Percentiles rank a stretch among this genome's conserved stretches.
Conservation (phyloP, 2,888 invertebrate genomes). For the Epinotia nisella region DNA sequence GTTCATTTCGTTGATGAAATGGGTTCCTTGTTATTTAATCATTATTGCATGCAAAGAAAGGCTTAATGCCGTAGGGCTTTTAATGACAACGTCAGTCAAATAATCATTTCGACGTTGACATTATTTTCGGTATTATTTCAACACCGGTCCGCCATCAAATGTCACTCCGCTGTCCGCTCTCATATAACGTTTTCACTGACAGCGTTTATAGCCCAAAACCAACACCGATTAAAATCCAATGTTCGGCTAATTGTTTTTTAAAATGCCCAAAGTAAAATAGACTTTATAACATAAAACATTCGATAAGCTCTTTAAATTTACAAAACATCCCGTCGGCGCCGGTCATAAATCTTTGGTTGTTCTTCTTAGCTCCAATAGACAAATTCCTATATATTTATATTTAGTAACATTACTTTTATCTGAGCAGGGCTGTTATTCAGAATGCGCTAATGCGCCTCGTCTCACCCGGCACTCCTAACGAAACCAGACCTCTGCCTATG, state of each 20-base stretch:
- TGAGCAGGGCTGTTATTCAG: too few relatives aligned
- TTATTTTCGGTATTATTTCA: conserved; percentile 2
- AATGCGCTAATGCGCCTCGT: too few relatives aligned
- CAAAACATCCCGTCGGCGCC: conserved; percentile 4
- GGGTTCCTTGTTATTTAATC: too few relatives aligned
- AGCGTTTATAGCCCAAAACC: conserved; percentile 8
- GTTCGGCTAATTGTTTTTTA: conserved; percentile 18
- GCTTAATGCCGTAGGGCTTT: too few relatives aligned
- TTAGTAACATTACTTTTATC: background rate
- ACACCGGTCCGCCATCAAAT: conserved; percentile 2
- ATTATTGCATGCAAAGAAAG: too few relatives aligned
- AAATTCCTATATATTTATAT: background rate
- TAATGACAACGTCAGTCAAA: background rate
- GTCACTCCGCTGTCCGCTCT: conserved; percentile 8
- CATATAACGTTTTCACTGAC: conserved; percentile 11
- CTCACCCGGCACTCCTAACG: too few relatives aligned
- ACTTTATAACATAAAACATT: conserved; percentile 16
- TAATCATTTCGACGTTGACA: background rate
- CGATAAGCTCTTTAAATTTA: conserved; percentile 14
- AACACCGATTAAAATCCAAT: conserved; percentile 3
- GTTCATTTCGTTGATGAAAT: too few relatives aligned
- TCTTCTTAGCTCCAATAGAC: conserved; percentile 2
- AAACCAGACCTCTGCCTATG: background rate
- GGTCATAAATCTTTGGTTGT: conserved; percentile 14
- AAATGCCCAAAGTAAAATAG: background rate